phyloP scores from a whole-genome alignment of 2,888 invertebrate species.

The Epistrophella euchroma region DNA sequence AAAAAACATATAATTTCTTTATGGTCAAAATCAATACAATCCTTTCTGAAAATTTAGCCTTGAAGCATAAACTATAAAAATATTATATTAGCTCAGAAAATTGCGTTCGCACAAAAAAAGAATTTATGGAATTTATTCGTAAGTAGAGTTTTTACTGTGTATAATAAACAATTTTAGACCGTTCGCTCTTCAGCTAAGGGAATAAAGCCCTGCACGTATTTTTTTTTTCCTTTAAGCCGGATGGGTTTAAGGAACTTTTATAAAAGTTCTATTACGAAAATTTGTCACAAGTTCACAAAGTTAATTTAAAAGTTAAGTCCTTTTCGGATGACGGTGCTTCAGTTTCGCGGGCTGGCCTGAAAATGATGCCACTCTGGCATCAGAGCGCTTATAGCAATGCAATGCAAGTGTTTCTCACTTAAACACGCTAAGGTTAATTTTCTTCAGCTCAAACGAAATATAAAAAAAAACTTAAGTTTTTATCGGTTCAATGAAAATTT shows the following conservation, averaged over 20 bases:
- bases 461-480: constrained; percentile 31
- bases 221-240: constrained; percentile 53
- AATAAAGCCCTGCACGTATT: constrained; percentile 18
- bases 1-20: too few species aligned
- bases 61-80: too few species aligned
- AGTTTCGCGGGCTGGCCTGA: constrained; percentile 26
- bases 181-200: constrained; percentile 1
- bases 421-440: constrained; percentile 65
- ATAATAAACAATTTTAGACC: constrained; percentile 25
- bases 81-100: too few species aligned
- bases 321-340: constrained; percentile 47
- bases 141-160: neutral
- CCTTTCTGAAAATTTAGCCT: too few species aligned
- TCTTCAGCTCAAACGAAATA: neutral
- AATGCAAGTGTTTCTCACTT: constrained; percentile 56
- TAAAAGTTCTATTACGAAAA: constrained; percentile 75
- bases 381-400: constrained; percentile 30
- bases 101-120: neutral
- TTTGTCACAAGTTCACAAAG: constrained; percentile 76
- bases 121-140: neutral
- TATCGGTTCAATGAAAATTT: constrained; percentile 46
- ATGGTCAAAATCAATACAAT: too few species aligned
- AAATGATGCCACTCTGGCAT: constrained; percentile 32
- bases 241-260: constrained; percentile 69
- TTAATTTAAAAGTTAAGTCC: constrained; percentile 75